Conservation (phyloP, 2,113 vertebrate species). For the Indicator maculatus region DNA sequence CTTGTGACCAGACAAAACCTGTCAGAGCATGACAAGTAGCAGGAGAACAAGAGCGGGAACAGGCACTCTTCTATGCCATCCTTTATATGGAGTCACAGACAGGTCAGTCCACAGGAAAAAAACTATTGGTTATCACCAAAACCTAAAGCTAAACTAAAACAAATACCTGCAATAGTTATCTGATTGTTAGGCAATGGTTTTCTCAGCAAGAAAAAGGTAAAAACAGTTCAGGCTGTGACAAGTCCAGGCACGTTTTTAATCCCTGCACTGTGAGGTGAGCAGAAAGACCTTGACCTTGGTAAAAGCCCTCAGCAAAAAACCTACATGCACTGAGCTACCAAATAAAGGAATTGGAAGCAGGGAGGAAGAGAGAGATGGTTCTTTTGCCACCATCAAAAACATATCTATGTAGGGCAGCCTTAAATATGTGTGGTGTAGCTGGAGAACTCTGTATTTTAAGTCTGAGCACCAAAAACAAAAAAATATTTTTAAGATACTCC, state of each 20-base stretch:
- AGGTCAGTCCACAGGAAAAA: not conserved
- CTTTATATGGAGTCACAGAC: not conserved
- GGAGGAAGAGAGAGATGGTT: not conserved
- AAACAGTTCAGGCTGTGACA: not conserved
- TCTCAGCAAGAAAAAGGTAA: not conserved
- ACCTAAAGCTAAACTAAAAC: not conserved
- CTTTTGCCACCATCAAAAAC: not conserved
- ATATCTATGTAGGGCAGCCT: not conserved
- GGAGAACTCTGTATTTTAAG: not conserved
- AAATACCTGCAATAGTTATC: not conserved
- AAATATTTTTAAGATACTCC: not conserved
- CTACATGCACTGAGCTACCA: not conserved
- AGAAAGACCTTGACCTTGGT: not conserved
- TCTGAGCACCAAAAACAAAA: not conserved
- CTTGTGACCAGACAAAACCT: not conserved
- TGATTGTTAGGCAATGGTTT: not conserved
- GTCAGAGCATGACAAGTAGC: fast-evolving
- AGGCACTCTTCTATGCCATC: fast-evolving
- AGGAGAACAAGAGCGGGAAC: not conserved
- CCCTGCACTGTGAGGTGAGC: not conserved
- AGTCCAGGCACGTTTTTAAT: not conserved
- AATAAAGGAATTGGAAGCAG: not conserved
- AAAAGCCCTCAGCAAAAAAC: not conserved
- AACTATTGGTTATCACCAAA: not conserved
- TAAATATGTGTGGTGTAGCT: not conserved